These are phyloP conservation scores for Microplitis demolitor DNA, from an alignment of 1,140 invertebrate genomes.

Conservation along the genomic window DNA sequence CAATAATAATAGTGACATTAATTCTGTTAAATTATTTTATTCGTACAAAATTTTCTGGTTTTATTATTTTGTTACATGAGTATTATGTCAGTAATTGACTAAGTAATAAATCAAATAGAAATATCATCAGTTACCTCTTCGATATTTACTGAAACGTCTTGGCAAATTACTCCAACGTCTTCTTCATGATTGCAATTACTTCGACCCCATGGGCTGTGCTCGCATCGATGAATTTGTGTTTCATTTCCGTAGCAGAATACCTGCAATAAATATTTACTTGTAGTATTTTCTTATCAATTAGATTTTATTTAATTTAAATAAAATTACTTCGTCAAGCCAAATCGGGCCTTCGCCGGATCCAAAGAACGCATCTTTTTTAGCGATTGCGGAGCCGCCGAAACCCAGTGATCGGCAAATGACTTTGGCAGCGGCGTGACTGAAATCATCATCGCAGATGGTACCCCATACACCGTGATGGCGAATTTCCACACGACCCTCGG, in stretches of 20 bases:
- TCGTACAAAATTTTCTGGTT: background rate
- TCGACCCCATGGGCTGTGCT: conserved; percentile 71
- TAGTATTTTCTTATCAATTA: conserved; percentile 24
- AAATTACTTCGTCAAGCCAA: conserved; percentile 69
- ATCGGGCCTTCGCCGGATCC: conserved; percentile 68
- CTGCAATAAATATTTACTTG: conserved; percentile 47
- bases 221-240: conserved; percentile 66
- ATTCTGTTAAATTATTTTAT: background rate
- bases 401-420: conserved; percentile 71
- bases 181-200: conserved; percentile 78
- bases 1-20: background rate
- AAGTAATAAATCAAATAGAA: background rate
- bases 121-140: conserved; percentile 47
- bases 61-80: background rate
- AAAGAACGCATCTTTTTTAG: conserved; percentile 60
- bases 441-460: conserved; percentile 80
- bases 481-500: conserved; percentile 74
- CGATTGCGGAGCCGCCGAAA: conserved; percentile 63
- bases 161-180: conserved; percentile 73
- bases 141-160: conserved; percentile 38
- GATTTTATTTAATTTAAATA: background rate
- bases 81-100: background rate
- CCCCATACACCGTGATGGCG: conserved; percentile 75
- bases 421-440: conserved; percentile 68
- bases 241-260: conserved; percentile 75